Evolutionary conservation across 2,113 vertebrate genomes (phyloP), one percentile per base, ranked within the genome.

Genomic region (Malurus elegans): DNA sequence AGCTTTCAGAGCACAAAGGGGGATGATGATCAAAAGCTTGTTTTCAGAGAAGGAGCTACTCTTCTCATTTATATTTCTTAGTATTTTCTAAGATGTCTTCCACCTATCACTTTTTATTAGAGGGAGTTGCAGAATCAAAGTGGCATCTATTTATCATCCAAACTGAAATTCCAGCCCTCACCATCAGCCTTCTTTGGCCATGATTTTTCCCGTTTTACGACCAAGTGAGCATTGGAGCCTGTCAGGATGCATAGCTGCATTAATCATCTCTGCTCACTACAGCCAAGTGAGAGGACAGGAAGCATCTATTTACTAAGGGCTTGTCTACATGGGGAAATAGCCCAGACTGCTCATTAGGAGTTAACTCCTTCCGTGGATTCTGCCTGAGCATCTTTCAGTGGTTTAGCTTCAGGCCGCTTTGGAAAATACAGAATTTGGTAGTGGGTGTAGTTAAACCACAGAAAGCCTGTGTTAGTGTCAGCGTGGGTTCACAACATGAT

Each of bases 11-110:
- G 71, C 71, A 85, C 84, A 92, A 91, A 72, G 61, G 60, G 60
- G 76, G 81, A 74, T 82, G 85, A 76, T 88, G 85, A 95, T 90
- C 79, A 83, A 92, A 92, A 88, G 82, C 76, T 74, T 76, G 47
- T 64, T 92, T 92, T 92, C 8, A 8, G 75, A 83, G 74, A 57
- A 90, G 10, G 19, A 93, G 28, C 53, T 74, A 3, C 58, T 81
- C 54, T 61, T 82, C 87, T 96, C 44, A 90, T 96, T 95, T 88
- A 74, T 85, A 76, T 92, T 92, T 94, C 58, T 85, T 85, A 88
- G 71, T 82, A 58, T 83, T 95, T 94, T 90, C 90, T 76, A 76
- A 86, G 71, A 88, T 76, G 62, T 67, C 92, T 96, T 88, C 74
- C 32, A 70, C 38, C 72, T 90, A 73, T 82, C 74, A 53, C 24